Conservation (phyloP, 2,113 vertebrate genomes). For the Burhinus bistriatus region DNA sequence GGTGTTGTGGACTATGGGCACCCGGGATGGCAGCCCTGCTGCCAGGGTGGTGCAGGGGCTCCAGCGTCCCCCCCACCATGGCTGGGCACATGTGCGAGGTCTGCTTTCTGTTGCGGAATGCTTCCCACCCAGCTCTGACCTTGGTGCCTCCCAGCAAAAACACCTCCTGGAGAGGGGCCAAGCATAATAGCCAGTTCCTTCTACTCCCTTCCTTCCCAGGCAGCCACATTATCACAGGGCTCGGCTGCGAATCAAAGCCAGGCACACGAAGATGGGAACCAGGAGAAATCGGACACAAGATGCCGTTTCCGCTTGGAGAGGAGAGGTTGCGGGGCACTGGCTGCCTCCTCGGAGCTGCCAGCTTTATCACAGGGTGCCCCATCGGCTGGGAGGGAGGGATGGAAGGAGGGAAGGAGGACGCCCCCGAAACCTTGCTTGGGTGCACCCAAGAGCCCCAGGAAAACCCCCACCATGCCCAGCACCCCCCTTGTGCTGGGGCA, state of each 20-base stretch:
- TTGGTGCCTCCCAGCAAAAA: slow-evolving; percentile 20
- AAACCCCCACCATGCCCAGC: accelerated
- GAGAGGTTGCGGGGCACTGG: neutral
- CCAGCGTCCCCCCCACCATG: accelerated
- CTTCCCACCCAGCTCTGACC: slow-evolving; percentile 45
- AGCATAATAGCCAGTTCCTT: slow-evolving; percentile 61
- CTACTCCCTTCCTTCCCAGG: slow-evolving; percentile 71
- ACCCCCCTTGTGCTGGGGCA: accelerated
- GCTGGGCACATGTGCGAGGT: neutral
- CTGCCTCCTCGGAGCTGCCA: neutral
- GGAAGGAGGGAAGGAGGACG: neutral
- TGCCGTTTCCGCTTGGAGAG: neutral
- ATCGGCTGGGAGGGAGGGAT: neutral
- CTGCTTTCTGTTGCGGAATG: neutral
- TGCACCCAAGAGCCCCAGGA: neutral
- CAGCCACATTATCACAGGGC: slow-evolving; percentile 58
- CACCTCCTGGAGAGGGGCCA: slow-evolving; percentile 62
- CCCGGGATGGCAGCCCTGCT: accelerated
- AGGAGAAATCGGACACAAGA: neutral
- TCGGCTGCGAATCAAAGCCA: slow-evolving; percentile 1
- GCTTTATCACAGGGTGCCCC: neutral
- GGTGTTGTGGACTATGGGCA: neutral
- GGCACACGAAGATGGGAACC: slow-evolving; percentile 2
- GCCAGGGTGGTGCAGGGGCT: accelerated
- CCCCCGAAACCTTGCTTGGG: accelerated